Conservation (phyloP, 2,113 vertebrate species). For the Prinia subflava region DNA sequence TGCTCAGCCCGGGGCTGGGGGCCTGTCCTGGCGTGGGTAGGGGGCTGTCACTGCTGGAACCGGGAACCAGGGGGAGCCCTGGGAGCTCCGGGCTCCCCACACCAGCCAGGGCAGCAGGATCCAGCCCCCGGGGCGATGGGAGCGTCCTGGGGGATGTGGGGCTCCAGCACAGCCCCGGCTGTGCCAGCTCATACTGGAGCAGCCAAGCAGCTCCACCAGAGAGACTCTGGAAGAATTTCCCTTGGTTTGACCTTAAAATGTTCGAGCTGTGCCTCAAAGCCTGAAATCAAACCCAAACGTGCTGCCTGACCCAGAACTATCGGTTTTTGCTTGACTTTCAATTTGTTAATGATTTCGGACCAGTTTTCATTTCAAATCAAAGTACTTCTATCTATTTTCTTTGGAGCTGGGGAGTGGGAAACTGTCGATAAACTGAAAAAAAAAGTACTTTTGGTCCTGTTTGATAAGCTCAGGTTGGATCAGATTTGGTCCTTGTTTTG, state of each 20-base stretch:
- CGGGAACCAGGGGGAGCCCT: not conserved
- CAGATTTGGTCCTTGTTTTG: not conserved
- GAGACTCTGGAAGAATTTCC: not conserved
- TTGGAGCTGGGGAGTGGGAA: not conserved
- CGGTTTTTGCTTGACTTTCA: not conserved
- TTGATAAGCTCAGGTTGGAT: not conserved
- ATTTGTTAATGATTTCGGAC: not conserved
- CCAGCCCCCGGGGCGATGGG: accelerated
- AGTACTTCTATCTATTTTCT: not conserved
- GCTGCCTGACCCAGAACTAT: not conserved
- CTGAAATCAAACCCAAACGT: not conserved
- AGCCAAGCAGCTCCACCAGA: accelerated
- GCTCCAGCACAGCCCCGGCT: accelerated
- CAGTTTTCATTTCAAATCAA: constrained; percentile 19
- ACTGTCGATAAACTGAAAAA: not conserved
- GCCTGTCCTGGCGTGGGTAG: not conserved
- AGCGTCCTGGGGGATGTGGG: accelerated
- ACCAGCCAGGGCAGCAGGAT: not conserved
- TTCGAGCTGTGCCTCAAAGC: not conserved
- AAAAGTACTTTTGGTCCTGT: not conserved
- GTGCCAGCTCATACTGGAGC: accelerated
- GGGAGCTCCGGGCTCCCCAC: accelerated
- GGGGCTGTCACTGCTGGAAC: not conserved
- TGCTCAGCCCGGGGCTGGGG: accelerated
- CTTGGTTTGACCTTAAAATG: constrained; percentile 19